phyloP scores from a whole-genome alignment of 2,797 vertebrate genomes.

The Varecia variegata region DNA sequence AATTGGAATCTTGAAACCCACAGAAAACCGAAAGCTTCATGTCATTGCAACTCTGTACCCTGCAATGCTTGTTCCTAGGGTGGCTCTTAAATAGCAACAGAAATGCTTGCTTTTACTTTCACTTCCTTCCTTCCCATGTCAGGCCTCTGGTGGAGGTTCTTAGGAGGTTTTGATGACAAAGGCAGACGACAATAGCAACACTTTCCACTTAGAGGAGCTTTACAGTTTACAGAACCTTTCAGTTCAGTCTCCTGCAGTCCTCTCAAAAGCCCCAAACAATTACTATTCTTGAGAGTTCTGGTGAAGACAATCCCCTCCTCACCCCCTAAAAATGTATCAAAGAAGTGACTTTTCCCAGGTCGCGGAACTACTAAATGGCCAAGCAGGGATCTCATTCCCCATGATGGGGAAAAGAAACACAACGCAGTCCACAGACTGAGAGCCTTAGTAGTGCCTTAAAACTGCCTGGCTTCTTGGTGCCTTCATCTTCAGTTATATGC shows the following conservation, averaged over 20 bases:
- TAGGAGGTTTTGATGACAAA: background rate
- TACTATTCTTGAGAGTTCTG: background rate
- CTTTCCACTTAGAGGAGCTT: background rate
- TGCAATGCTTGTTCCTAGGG: background rate
- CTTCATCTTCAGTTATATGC: background rate
- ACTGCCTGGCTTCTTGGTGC: background rate
- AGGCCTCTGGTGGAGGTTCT: background rate
- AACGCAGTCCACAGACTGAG: background rate
- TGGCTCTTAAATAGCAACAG: conserved; percentile 26
- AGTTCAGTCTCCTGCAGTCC: background rate
- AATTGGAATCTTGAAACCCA: conserved; percentile 25
- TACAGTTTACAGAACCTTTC: background rate
- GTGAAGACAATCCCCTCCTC: no score
- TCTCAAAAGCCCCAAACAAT: background rate
- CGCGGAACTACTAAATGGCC: background rate
- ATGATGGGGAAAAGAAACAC: background rate
- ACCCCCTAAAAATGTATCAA: background rate
- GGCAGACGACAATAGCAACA: background rate
- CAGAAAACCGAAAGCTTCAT: conserved; percentile 36
- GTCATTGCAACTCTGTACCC: conserved; percentile 18
- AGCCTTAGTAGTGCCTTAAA: background rate
- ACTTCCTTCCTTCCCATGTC: background rate
- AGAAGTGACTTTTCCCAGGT: background rate
- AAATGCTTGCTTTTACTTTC: conserved; percentile 32
- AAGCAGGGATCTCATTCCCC: background rate